Base-by-base conservation (phyloP, 2,797 vertebrate genomes). In the Chromobotia macracanthus region DNA sequence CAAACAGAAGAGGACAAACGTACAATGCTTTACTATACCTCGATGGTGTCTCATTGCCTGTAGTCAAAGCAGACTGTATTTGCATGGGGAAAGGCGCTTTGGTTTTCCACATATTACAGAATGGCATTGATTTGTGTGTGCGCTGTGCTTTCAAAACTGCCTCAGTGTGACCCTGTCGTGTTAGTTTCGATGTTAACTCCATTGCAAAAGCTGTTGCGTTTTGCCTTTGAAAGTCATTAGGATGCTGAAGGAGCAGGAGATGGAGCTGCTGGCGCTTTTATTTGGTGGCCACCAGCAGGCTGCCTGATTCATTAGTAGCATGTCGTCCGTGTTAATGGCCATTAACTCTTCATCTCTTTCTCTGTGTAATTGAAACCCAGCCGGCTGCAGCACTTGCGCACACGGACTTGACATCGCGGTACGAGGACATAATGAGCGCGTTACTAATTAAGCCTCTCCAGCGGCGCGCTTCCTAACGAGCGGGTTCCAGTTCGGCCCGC, bases 261-360 rank as follows among this genome's bases (percentile, higher is more conserved):
- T n/a, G n/a, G n/a, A n/a, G n/a, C n/a, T n/a, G n/a, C n/a, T 19
- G 66, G 35, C 66, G 38, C 10, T 38, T 9, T 1, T 48, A 35
- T 77, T 72, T 53, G 21, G 65, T 41, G 8, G 7, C 38, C 38
- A 41, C 38, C 38, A 41, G 38, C 38, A 41, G 38, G 38, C 38
- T 9, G 38, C 38, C 38, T 38, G 38, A 41, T 76, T 66, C 72
- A 77, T 77, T 71, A 81, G 48, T 48, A 21, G 23, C 65, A 48
- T 48, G 16, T 44, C 28, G 68, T 41, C 38, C 1, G 19, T 71
- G 67, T 63, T 78, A 78, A 78, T 78, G 53, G 67, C 46, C 67
- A 78, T 78, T 78, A 63, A 78, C 76, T 78, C 67, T 78, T 78
- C 76, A 28, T 71, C 53, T 56, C 76, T 19, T 61, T 78, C 76